A percentile compares a stretch with the other conserved stretches of the same genome.
Conservation (phyloP, 2,113 vertebrate genomes). For the Zosterops lateralis region DNA sequence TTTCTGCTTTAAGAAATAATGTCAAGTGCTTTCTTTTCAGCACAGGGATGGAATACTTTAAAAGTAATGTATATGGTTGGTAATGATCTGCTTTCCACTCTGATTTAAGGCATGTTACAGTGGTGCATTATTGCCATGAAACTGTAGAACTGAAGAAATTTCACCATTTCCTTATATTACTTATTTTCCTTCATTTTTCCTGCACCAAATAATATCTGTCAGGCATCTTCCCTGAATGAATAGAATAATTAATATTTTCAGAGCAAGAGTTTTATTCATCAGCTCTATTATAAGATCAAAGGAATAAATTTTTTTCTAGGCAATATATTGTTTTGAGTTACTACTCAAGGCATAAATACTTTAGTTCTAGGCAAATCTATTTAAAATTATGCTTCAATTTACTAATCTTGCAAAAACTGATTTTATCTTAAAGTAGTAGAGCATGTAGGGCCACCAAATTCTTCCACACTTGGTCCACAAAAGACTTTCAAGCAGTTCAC, state of each 20-base stretch:
- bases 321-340: background rate
- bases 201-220: background rate
- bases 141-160: background rate
- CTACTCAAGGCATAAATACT: background rate
- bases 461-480: background rate
- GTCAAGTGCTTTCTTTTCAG: background rate
- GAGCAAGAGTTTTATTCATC: background rate
- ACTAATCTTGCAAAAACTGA: background rate
- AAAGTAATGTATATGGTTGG: background rate
- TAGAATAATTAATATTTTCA: slow-evolving; percentile 3
- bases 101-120: background rate
- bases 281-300: background rate
- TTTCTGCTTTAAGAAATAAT: background rate
- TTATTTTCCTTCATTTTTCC: background rate
- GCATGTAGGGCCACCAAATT: background rate
- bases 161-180: background rate
- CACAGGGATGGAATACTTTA: background rate
- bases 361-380: background rate
- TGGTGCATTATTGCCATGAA: background rate
- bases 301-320: background rate
- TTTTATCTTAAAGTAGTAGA: background rate
- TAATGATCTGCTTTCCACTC: background rate
- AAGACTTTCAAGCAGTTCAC: background rate
- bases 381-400: background rate
- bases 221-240: background rate